phyloP scores from a whole-genome alignment of 2,113 vertebrate species.

The Fukomys damarensis region DNA sequence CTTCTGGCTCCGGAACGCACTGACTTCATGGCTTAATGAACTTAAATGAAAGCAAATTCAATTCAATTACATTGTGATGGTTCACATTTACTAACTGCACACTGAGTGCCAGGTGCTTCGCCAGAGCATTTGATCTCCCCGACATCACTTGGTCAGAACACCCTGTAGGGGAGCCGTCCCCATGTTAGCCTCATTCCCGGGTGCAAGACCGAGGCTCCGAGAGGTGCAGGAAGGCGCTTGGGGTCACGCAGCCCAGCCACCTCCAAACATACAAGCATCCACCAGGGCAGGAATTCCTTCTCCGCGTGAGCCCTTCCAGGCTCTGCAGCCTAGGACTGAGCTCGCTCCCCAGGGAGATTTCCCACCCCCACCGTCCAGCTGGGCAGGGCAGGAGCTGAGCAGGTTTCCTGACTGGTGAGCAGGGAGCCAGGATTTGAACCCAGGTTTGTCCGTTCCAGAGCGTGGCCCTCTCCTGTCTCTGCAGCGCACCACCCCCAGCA shows the following conservation, averaged over 20 bases:
- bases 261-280: not conserved
- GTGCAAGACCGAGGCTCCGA: not conserved
- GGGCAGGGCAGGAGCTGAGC: too few relatives aligned
- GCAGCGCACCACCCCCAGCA: not conserved
- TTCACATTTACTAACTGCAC: slow-evolving; percentile 4
- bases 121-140: slow-evolving; percentile 49
- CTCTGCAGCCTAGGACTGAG: not conserved
- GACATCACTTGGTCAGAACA: not conserved
- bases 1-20: slow-evolving; percentile 64
- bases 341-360: not conserved
- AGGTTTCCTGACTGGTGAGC: too few relatives aligned
- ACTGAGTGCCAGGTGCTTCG: slow-evolving; percentile 17
- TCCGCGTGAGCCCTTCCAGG: not conserved
- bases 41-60: slow-evolving; percentile 72
- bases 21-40: slow-evolving; percentile 78
- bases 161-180: not conserved
- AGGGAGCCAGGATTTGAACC: not conserved
- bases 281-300: not conserved
- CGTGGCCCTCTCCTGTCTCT: not conserved
- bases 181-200: not conserved
- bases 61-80: slow-evolving; percentile 58
- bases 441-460: not conserved
- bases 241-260: not conserved
- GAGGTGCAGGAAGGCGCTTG: not conserved
- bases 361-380: not conserved